A percentile compares a stretch with the other conserved stretches of the same genome.
Evolutionary conservation across 2,113 vertebrate genomes (phyloP).

Genomic region (Glareola pratincola): DNA sequence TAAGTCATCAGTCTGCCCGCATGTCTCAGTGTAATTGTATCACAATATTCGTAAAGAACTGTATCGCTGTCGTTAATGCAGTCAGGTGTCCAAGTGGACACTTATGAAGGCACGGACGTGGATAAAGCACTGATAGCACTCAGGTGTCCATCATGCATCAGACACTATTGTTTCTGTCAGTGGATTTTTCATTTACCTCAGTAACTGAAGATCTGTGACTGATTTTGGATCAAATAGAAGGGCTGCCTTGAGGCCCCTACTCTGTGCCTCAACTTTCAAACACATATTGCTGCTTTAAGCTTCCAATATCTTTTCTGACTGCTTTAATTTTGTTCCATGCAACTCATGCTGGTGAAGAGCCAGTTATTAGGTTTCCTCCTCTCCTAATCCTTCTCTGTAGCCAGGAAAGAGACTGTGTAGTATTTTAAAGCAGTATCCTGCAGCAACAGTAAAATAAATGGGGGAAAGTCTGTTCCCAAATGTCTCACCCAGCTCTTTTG

Average conservation of each 20-base stretch:
- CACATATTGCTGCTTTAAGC: neutral
- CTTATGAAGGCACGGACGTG: neutral
- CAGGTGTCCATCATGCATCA: neutral
- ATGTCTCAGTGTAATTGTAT: neutral
- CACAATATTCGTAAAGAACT: neutral
- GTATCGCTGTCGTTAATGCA: accelerated
- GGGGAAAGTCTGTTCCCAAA: neutral
- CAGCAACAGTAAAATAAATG: neutral
- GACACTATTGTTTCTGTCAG: neutral
- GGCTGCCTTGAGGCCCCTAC: neutral
- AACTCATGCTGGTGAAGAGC: neutral
- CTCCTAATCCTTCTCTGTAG: neutral
- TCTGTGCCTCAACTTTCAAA: neutral
- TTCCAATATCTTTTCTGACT: neutral
- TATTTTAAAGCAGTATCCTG: neutral
- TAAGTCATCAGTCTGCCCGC: accelerated
- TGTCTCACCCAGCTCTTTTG: neutral
- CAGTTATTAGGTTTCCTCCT: neutral
- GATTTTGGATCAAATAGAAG: neutral
- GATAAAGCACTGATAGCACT: neutral
- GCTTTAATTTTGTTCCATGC: neutral
- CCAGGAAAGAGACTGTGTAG: neutral
- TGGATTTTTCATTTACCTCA: neutral
- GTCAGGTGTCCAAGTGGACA: neutral
- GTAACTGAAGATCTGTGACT: neutral